Evolutionary conservation across 2,797 vertebrate species (phyloP), one percentile per base, ranked within the genome.

Genomic region (Dicrostonyx torquatus): DNA sequence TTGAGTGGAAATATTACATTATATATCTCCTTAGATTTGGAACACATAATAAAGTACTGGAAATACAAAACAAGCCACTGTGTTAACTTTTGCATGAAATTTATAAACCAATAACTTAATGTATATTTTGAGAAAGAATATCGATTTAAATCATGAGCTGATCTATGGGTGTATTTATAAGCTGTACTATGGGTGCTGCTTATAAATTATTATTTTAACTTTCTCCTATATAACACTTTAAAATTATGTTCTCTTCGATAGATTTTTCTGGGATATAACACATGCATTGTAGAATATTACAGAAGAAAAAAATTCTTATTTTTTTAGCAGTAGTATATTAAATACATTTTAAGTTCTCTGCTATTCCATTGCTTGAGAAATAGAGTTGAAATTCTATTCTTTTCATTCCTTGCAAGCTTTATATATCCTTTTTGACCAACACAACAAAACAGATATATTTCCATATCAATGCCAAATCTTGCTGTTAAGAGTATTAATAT

Each of bases 51-150:
- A 7, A 2, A 58, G 62, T 73, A 18, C 24, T 5, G 20, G 22
- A 76, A 90, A 3, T 31, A 66, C 48, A 77, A 89, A 92, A 80
- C 4, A 86, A 75, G 6, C 40, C 58, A 58, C 9, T 40, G 2
- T 88, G n/a, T 87, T 89, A 48, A 66, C 72, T 91, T 91, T 75
- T 95, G 84, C n/a, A 84, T 34, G 68, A 90, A 58, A 34, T 29
- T 80, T 55, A 9, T 40, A 77, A 40, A 68, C 6, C 91, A 87
- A 72, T 31, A 77, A 29, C 58, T 64, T 58, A 5, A 10, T 34
- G 11, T 75, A 10, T 64, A 53, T 73, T 92, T 43, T 22, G 62
- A 88, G 55, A 75, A 72, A 34, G 2, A 18, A 87, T 1, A 73
- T 45, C 45, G 64, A 76, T 48, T 85, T 31, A 91, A 40, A 66